Evolutionary conservation across 2,797 vertebrate species (phyloP).

Genomic region (Brachymystax lenok): DNA sequence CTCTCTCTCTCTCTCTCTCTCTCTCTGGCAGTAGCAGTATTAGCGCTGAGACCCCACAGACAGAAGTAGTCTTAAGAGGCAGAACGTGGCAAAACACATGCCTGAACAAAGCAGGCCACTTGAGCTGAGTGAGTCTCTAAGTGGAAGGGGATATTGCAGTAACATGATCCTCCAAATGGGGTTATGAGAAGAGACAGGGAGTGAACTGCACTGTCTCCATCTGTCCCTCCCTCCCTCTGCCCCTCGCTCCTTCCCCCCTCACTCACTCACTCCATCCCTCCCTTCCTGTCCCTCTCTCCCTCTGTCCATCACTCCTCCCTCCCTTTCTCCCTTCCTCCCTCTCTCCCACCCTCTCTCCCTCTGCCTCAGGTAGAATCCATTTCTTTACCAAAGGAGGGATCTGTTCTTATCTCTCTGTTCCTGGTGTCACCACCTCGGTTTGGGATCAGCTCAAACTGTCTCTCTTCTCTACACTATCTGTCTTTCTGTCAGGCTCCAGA

Average conservation of each 20-base stretch:
- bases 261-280: too few species aligned
- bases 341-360: not conserved
- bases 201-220: slow-evolving; percentile 25
- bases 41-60: slow-evolving; percentile 13
- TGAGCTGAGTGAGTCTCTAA: slow-evolving; percentile 2
- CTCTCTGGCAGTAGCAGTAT: too few species aligned
- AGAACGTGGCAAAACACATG: not conserved
- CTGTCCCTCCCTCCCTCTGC: not conserved
- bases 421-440: not conserved
- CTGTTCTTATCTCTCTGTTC: not conserved
- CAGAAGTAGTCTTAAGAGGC: slow-evolving; percentile 5
- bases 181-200: not conserved
- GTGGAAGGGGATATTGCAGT: slow-evolving; percentile 6
- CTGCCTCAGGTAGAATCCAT: not conserved
- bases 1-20: too few species aligned
- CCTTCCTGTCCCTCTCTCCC: not conserved
- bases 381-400: not conserved
- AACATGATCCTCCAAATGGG: not conserved
- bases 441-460: slow-evolving; percentile 7
- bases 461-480: not conserved
- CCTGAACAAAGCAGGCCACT: not conserved
- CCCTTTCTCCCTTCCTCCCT: not conserved
- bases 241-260: too few species aligned
- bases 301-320: not conserved
- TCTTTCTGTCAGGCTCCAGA: not conserved